A percentile compares a stretch with the other conserved stretches of the same genome.
phyloP scores from a whole-genome alignment of 2,113 vertebrate species.

The Marmota flaviventris region DNA sequence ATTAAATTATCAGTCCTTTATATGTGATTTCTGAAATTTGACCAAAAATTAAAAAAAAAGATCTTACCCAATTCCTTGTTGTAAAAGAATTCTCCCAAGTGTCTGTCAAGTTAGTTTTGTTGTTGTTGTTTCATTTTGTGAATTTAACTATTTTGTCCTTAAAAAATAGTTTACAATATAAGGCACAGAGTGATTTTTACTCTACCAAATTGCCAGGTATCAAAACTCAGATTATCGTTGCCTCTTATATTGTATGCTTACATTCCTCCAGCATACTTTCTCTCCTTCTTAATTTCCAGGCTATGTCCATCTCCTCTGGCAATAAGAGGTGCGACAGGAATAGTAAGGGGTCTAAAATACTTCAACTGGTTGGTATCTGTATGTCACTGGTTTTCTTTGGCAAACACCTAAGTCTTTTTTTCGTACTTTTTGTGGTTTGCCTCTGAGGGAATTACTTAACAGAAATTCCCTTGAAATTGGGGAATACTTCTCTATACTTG shows the following conservation, averaged over 20 bases:
- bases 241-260: background rate
- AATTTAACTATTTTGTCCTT: conserved; percentile 12
- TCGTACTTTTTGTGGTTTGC: background rate
- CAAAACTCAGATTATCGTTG: background rate
- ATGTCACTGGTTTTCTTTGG: background rate
- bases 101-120: background rate
- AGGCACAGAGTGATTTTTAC: background rate
- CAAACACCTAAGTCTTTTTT: conserved; percentile 10
- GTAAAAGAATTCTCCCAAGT: background rate
- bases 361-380: background rate
- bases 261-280: background rate
- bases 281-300: background rate
- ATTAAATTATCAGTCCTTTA: background rate
- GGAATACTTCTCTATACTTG: background rate
- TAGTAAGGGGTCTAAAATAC: background rate
- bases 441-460: background rate
- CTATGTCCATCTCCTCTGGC: background rate
- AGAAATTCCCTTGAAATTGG: background rate
- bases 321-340: background rate
- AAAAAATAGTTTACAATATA: background rate
- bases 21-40: background rate
- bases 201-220: background rate
- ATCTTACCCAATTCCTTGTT: background rate
- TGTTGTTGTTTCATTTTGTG: background rate
- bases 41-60: background rate